A percentile compares a stretch with the other conserved stretches of the same genome.
phyloP scores from a whole-genome alignment of 2,797 vertebrate species.

The Coendou prehensilis region DNA sequence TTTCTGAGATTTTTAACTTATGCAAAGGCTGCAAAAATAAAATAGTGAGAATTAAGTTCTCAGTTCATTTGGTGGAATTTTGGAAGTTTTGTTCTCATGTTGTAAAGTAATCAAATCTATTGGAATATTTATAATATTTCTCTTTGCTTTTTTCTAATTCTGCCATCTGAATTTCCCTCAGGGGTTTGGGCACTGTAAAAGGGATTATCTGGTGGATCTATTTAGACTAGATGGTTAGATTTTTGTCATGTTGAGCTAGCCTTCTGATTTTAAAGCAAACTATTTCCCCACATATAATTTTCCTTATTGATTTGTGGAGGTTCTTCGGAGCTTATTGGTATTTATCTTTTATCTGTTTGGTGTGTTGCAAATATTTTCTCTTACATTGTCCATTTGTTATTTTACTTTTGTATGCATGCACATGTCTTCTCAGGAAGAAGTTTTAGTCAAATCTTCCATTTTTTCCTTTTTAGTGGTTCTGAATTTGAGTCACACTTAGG shows the following conservation, averaged over 20 bases:
- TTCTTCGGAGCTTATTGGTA: background rate
- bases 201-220: background rate
- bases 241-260: background rate
- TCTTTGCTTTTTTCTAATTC: background rate
- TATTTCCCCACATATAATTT: background rate
- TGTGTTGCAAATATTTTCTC: background rate
- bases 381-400: background rate
- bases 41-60: background rate
- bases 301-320: background rate
- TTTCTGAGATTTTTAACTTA: background rate
- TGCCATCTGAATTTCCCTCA: constrained; percentile 3
- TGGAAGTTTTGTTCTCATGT: background rate
- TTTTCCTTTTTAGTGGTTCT: background rate
- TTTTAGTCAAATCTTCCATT: background rate
- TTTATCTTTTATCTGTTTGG: background rate
- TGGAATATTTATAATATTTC: background rate
- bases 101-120: constrained; percentile 34
- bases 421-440: background rate
- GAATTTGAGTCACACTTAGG: background rate
- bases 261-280: background rate
- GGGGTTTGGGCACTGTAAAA: background rate
- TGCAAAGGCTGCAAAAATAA: background rate
- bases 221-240: background rate
- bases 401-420: background rate
- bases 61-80: constrained; percentile 47